Percentiles rank a stretch among this genome's conserved stretches.
Conservation (phyloP, 1,140 invertebrate genomes). For the Linepithema humile region DNA sequence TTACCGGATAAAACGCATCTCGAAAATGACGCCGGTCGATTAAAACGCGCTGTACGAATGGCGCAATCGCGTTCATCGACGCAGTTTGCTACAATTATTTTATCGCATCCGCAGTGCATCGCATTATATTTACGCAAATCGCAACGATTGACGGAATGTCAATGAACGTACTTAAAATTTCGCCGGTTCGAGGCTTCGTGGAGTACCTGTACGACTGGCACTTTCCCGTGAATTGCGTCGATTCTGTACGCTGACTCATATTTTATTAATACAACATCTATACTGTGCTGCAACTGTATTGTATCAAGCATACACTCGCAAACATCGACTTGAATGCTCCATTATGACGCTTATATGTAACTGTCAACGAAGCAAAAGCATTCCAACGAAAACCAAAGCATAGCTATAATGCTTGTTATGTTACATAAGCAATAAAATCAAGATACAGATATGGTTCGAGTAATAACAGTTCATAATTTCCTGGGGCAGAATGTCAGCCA, state of each 20-base stretch:
- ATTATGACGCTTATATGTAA: neutral
- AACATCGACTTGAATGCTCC: constrained; percentile 1
- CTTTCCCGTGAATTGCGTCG: neutral
- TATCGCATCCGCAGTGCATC: neutral
- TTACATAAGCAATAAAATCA: neutral
- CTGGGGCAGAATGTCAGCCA: constrained; percentile 87
- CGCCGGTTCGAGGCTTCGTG: neutral
- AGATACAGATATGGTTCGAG: constrained; percentile 86
- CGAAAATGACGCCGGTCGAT: neutral
- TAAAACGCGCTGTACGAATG: neutral
- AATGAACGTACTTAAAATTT: neutral
- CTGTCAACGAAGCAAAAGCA: constrained; percentile 27
- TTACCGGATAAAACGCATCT: neutral
- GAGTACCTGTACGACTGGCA: neutral
- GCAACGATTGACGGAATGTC: constrained; percentile 5
- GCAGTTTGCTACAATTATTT: neutral
- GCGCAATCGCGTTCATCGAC: neutral
- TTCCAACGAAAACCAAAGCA: neutral
- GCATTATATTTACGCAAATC: neutral
- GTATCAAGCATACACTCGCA: neutral
- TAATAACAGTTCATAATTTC: constrained; percentile 90
- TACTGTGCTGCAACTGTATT: neutral
- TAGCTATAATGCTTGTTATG: neutral
- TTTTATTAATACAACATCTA: neutral
- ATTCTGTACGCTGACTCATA: neutral